phyloP scores from a whole-genome alignment of 2,797 vertebrate species.

The Spinus pinus region DNA sequence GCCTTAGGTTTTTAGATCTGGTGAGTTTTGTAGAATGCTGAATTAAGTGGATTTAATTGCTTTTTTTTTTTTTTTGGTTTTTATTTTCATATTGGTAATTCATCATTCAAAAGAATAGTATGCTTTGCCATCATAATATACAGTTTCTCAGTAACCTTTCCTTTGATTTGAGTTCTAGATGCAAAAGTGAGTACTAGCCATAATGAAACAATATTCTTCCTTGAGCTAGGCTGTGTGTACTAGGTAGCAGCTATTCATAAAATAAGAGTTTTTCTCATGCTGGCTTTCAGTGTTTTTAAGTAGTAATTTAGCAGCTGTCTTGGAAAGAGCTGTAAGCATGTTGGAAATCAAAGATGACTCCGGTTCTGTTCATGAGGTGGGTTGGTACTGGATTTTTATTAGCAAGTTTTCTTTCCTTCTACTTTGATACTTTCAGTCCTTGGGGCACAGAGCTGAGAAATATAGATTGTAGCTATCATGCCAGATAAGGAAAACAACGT shows the following conservation, averaged over 20 bases:
- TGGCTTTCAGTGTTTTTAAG: not conserved
- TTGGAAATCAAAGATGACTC: constrained; percentile 31
- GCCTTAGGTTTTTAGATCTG: constrained; percentile 52
- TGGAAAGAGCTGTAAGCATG: not conserved
- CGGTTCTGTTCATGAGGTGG: constrained; percentile 1
- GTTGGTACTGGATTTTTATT: constrained; percentile 17
- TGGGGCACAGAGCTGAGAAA: constrained; percentile 8
- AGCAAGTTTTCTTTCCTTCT: not conserved
- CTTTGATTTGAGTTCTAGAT: not conserved
- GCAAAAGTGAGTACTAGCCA: not conserved
- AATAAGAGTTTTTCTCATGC: not conserved
- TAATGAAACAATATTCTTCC: not conserved
- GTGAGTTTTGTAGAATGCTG: constrained; percentile 57
- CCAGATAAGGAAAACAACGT: constrained; percentile 24
- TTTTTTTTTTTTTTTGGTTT: constrained; percentile 6
- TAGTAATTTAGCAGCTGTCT: constrained; percentile 32
- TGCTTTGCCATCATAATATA: not conserved
- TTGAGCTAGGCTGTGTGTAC: not conserved
- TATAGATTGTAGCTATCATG: constrained; percentile 4
- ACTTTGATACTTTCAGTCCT: constrained; percentile 16
- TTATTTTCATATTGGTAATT: not conserved
- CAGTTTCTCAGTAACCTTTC: not conserved
- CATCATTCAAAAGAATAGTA: constrained; percentile 1
- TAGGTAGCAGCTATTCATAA: constrained; percentile 20
- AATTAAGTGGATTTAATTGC: constrained; percentile 51